Conservation (phyloP, 2,797 vertebrate genomes). For the Sylvia borin region DNA sequence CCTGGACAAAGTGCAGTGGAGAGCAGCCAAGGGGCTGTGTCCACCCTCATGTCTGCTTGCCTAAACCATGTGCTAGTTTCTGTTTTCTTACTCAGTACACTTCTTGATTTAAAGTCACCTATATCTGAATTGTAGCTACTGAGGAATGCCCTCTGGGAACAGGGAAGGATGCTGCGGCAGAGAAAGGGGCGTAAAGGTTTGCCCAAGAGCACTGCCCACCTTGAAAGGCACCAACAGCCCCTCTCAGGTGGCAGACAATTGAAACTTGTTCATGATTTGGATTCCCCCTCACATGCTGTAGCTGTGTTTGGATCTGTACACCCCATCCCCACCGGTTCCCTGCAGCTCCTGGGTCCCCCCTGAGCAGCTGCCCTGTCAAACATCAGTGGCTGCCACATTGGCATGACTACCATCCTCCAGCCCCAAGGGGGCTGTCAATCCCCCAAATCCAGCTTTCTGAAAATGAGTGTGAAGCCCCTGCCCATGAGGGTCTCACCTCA, state of each 20-base stretch:
- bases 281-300: not conserved
- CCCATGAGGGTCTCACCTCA: not conserved
- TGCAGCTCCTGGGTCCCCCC: rapidly evolving
- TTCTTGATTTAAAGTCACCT: not conserved
- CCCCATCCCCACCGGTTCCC: not conserved
- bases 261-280: not conserved
- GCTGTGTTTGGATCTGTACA: not conserved
- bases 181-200: not conserved
- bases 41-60: rapidly evolving
- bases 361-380: not conserved
- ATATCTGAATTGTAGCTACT: not conserved
- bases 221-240: not conserved
- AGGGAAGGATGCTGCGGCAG: not conserved
- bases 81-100: not conserved
- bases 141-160: not conserved
- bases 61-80: not conserved
- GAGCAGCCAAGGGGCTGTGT: rapidly evolving
- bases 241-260: not conserved
- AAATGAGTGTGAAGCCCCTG: not conserved
- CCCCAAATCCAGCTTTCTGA: not conserved
- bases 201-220: not conserved
- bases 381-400: rapidly evolving
- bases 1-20: not conserved
- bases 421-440: not conserved
- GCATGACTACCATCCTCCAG: not conserved